Base-by-base conservation (phyloP, 2,888 invertebrate species). In the Xylota sylvarum region DNA sequence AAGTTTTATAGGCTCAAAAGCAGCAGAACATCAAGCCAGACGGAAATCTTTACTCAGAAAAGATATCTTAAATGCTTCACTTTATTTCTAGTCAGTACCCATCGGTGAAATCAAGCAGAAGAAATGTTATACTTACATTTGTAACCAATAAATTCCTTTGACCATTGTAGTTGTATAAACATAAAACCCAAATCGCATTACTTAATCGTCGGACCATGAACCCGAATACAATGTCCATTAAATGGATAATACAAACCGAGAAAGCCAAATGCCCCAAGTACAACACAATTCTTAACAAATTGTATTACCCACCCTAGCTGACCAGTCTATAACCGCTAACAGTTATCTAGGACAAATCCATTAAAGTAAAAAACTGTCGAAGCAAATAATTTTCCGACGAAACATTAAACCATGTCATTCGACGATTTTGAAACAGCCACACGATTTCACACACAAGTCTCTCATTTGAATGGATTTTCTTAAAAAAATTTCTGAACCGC, bases 361-460 rank as follows among this genome's bases (percentile, higher is more conserved):
- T 43, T 43, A 23, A 48, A 48, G 23, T 4, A 43, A 19, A 56
- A 19, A 73, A 73, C 37, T 37, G 73, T 50, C 40, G 30, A 73
- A 40, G 40, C 50, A 62, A 62, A 37, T 50, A 50, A 14, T 60
- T 62, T 56, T 62, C 40, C 17, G 19, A 62, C 12, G 23, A 48
- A 72, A 6, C 6, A 46, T 56, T 56, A 37, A n/a, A 35, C 55
- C 52, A 69, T 43, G 17, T 30, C 17, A 7, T 12, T 17, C 43
- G 27, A 10, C 35, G 23, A 37, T 60, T 58, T 48, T 35, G 30
- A 35, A 30, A 72, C 23, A n/a, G 32, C 9, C 14, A 7, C 23
- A 27, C 19, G 35, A 64, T 32, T 62, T 27, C n/a, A 32, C 14
- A 43, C 46, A 69, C 23, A 14, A 10, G 23, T 37, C 50, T 37